Conservation (phyloP, 2,797 vertebrate genomes). For the Spea hammondii region DNA sequence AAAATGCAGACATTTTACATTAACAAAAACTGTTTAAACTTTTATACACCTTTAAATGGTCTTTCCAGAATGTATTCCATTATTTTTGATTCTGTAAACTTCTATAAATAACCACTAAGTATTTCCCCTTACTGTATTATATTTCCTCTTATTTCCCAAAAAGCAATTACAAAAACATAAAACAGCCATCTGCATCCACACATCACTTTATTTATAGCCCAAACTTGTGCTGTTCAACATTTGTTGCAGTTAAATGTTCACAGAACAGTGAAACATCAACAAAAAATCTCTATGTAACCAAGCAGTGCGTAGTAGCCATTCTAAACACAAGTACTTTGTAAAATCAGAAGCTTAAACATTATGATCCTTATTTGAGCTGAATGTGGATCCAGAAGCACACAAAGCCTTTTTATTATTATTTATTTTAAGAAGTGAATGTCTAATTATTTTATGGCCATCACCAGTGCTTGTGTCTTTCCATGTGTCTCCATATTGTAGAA, state of each 20-base stretch:
- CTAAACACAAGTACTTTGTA: background rate
- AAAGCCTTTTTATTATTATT: too few species aligned
- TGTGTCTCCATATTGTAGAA: too few species aligned
- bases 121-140: slow-evolving; percentile 6
- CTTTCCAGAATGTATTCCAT: slow-evolving; percentile 7
- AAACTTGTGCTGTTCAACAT: background rate
- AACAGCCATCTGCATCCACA: slow-evolving; percentile 6
- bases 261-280: background rate
- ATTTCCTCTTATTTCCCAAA: slow-evolving; percentile 13
- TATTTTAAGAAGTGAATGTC: too few species aligned
- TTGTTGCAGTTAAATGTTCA: background rate
- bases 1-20: background rate
- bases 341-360: background rate
- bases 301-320: background rate
- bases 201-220: background rate
- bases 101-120: slow-evolving; percentile 11
- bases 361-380: too few species aligned
- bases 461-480: too few species aligned
- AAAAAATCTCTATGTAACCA: background rate
- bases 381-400: too few species aligned
- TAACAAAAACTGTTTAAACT: background rate
- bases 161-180: slow-evolving; percentile 12
- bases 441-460: too few species aligned
- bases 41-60: background rate
- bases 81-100: background rate